Base-by-base conservation (phyloP, 2,797 vertebrate genomes). In the Acrossocheilus fasciatus region DNA sequence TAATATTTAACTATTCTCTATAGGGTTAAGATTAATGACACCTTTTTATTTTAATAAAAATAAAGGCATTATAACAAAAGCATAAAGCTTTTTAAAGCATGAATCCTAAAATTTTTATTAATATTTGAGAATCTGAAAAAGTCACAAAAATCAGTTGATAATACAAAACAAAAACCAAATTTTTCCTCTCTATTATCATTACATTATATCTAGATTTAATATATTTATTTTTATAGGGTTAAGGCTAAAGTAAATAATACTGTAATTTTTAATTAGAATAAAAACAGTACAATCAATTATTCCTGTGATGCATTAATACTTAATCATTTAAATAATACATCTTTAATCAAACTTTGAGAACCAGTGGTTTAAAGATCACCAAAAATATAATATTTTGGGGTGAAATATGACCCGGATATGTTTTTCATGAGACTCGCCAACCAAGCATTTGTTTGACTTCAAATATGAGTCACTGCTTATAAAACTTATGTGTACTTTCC, bases 391-490 rank as follows among this genome's bases (percentile, higher is more conserved):
- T 62, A 62, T 34, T 50, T 34, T 20, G 5, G 5, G 10, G 10
- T 54, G 74, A 54, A 76, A 76, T 36, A 36, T 47, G 43, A 47
- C 39, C 70, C 36, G 6, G 30, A 23, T 30, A 54, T 2, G 1
- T 52, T 1, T 54, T 36, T 76, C 1, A 0, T 23, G 6, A 76
- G 10, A 54, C 20, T 57, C 26, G 6, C 73, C 11, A 14, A n/a
- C 34, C 20, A 81, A 81, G 59, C 78, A 66, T 81, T 81, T 81
- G n/a, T 68, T 57, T 81, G 26, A 57, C 26, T 64, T 45, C 2
- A 50, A 50, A 36, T 26, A n/a, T 34, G 47, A 54, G 41, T 23
- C 26, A 41, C 17, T 30, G 43, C 59, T 80, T 30, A 18, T 18
- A 52, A 81, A 74, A 15, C 45, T 54, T 20, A 6, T 64, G 39